These are phyloP conservation scores for Aplysia californica DNA, from an alignment of 1,140 invertebrate genomes.

Conservation along the genomic window DNA sequence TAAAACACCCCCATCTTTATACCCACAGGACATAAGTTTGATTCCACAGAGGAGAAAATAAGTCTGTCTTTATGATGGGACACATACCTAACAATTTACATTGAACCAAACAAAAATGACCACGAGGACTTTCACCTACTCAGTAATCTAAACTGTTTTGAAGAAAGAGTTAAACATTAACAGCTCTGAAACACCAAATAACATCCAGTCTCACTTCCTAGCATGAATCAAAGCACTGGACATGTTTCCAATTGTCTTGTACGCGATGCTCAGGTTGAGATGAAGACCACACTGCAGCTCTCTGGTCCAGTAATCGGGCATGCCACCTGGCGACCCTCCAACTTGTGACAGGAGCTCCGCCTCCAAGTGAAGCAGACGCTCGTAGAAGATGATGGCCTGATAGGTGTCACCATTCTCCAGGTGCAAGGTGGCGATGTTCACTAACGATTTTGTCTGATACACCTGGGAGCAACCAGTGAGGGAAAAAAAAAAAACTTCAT, in stretches of 20 bases:
- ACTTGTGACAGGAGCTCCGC: slow-evolving; percentile 46
- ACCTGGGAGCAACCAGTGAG: slow-evolving; percentile 29
- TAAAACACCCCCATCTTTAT: too few species aligned
- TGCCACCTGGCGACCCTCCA: neutral
- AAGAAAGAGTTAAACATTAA: neutral
- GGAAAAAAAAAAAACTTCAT: too few species aligned
- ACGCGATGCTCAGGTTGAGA: slow-evolving; percentile 64
- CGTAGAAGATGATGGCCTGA: slow-evolving; percentile 61
- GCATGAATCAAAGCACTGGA: slow-evolving; percentile 56
- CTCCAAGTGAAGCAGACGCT: slow-evolving; percentile 59
- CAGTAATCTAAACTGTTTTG: neutral
- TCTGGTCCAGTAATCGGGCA: slow-evolving; percentile 61
- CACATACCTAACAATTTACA: too few species aligned
- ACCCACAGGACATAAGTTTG: too few species aligned
- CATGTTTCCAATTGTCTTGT: slow-evolving; percentile 62
- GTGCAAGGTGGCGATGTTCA: slow-evolving; percentile 61
- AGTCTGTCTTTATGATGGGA: too few species aligned
- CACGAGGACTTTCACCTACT: too few species aligned
- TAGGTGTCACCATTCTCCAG: slow-evolving; percentile 55
- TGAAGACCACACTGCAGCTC: slow-evolving; percentile 60
- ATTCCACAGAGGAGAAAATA: too few species aligned
- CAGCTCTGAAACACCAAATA: too few species aligned
- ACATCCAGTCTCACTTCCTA: slow-evolving; percentile 38
- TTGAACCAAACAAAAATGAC: too few species aligned
- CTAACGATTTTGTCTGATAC: slow-evolving; percentile 63